phyloP scores from a whole-genome alignment of 64 coral and sea anemone genomes.

The Montipora capricornis region DNA sequence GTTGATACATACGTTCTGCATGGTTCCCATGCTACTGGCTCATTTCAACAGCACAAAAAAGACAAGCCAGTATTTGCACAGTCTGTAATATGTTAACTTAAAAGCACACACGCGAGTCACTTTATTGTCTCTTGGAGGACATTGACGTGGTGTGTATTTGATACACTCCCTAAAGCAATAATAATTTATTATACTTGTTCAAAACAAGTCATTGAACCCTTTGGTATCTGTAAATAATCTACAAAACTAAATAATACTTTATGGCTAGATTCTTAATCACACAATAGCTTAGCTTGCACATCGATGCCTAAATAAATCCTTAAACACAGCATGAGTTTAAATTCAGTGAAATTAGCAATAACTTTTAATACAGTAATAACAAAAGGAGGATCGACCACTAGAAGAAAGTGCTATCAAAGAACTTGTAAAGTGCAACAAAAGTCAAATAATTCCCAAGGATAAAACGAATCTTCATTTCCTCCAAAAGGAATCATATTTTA shows the following conservation, averaged over 20 bases:
- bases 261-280: background rate
- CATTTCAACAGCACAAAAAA: background rate
- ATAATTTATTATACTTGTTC: background rate
- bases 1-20: background rate
- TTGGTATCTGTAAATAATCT: background rate
- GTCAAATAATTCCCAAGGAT: no score
- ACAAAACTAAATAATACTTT: background rate
- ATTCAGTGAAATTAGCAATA: background rate
- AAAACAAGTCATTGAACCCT: background rate
- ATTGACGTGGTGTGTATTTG: background rate
- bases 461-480: no score
- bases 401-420: no score
- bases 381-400: no score
- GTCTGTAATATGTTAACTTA: background rate
- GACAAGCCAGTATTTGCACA: background rate
- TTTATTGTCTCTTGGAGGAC: conserved; percentile 31
- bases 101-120: background rate
- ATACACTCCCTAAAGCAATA: conserved; percentile 31
- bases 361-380: no score
- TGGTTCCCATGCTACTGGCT: conserved; percentile 46
- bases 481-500: no score
- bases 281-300: background rate
- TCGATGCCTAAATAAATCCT: background rate
- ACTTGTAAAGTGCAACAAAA: no score
- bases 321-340: background rate